phyloP scores from a whole-genome alignment of 2,797 vertebrate genomes.

The Xyrichtys novacula region DNA sequence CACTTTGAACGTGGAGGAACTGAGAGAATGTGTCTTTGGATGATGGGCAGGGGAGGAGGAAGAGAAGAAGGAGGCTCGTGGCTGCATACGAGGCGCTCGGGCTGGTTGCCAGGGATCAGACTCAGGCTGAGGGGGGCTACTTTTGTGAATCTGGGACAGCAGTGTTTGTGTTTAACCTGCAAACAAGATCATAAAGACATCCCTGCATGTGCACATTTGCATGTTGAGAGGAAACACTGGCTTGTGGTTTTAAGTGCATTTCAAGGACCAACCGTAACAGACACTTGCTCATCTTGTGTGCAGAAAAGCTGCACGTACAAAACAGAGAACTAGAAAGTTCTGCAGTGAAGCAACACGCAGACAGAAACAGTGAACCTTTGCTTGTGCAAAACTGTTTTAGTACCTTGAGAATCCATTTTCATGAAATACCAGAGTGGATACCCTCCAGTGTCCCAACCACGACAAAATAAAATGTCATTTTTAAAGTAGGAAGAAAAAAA shows the following conservation, averaged over 20 bases:
- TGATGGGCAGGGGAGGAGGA: conserved; percentile 23
- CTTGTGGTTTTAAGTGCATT: conserved; percentile 36
- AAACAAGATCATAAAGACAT: conserved; percentile 65
- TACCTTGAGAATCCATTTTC: conserved; percentile 27
- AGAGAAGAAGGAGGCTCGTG: conserved; percentile 42
- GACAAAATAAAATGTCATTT: no score
- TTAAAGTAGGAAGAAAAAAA: background rate
- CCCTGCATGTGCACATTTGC: conserved; percentile 38
- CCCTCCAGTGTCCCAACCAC: no score
- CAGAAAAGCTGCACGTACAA: conserved; percentile 18
- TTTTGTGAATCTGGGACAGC: conserved; percentile 65
- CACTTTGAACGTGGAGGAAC: conserved; percentile 65
- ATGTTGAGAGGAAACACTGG: conserved; percentile 45
- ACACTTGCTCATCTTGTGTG: conserved; percentile 10
- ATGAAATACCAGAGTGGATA: conserved; percentile 34
- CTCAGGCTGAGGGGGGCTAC: conserved; percentile 43
- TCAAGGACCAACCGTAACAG: conserved; percentile 39
- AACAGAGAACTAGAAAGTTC: conserved; percentile 12
- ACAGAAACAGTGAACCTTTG: conserved; percentile 34
- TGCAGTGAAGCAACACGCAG: conserved; percentile 14
- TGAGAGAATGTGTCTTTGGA: conserved; percentile 49
- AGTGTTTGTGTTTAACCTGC: conserved; percentile 74
- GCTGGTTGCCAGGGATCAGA: conserved; percentile 45
- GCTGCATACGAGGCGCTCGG: conserved; percentile 27
- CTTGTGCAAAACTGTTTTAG: conserved; percentile 12